Evolutionary conservation across 2,888 invertebrate species (phyloP).

Genomic region (Campoplex nolae): DNA sequence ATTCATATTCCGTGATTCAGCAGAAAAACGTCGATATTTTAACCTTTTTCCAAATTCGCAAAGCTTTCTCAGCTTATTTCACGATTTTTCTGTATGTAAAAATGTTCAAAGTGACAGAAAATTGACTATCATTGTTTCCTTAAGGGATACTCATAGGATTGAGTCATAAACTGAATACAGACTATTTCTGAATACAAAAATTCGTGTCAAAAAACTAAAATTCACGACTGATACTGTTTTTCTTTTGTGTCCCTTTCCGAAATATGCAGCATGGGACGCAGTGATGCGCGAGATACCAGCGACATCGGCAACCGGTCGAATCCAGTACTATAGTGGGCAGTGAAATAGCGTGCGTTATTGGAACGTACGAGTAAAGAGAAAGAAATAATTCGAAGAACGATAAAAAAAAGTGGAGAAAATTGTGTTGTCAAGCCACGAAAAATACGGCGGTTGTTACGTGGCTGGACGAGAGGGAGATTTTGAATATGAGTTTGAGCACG

Average conservation of each 20-base stretch:
- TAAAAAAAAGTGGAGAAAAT: slow-evolving; percentile 31
- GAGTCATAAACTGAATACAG: not conserved
- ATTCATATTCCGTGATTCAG: not conserved
- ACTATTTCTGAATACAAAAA: not conserved
- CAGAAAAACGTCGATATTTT: no score
- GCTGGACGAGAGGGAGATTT: slow-evolving; percentile 31
- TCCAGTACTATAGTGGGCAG: slow-evolving; percentile 87
- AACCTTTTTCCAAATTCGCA: no score
- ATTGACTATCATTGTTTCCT: no score
- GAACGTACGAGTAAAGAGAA: slow-evolving; percentile 34
- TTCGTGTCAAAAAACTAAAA: not conserved
- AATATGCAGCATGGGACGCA: slow-evolving; percentile 91
- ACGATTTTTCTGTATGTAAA: no score
- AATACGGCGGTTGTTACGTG: slow-evolving; percentile 32
- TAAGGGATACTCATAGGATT: not conserved
- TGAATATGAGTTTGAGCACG: slow-evolving; percentile 1
- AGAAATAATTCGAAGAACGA: not conserved
- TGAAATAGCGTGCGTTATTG: slow-evolving; percentile 73
- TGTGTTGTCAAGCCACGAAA: slow-evolving; percentile 5
- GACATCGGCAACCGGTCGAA: slow-evolving; percentile 85
- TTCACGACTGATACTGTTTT: slow-evolving; percentile 8
- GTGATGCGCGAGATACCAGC: slow-evolving; percentile 85
- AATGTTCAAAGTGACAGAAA: no score
- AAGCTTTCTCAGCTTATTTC: no score
- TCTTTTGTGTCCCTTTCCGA: slow-evolving; percentile 69